Evolutionary conservation across 1,140 invertebrate genomes (phyloP), one percentile per base, ranked within the genome.

Genomic region (Holotrichia oblita): DNA sequence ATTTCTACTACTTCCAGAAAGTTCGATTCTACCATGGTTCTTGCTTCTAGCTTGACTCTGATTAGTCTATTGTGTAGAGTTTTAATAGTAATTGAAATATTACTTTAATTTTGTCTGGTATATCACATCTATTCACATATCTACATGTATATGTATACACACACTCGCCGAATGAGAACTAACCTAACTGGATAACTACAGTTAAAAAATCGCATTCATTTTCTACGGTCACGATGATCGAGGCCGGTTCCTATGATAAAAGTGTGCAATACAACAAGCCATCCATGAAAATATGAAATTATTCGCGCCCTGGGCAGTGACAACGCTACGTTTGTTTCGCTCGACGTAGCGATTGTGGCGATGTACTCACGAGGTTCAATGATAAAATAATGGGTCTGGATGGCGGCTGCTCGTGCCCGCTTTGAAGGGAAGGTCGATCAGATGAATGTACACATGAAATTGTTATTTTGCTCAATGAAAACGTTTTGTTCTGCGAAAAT

Each of bases 241-340:
- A n/a, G 42, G 14, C 73, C 14, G 22, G 42, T 76, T 55, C 75
- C 22, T 22, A 76, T 77, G 48, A 77, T 77, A 77, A 69, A 55
- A 78, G 24, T 76, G 76, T 22, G 59, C 20, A 79, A 72, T 74
- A 61, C 40, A 41, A 72, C 55, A 78, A 78, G 73, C 78, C 73
- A 79, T 79, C 78, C 78, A 76, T 79, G 78, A 79, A 79, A 79
- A 76, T 75, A 48, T 79, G 73, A 42, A 79, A 59, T 64, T 74
- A 79, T 79, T 73, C 75, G 55, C 40, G 78, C 78, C 73, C 64
- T 17, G 55, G 73, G 78, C 78, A 34, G 40, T 72, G 34, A 27
- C 27, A 41, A 40, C 74, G 40, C 64, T 73, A 22, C 34, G 34
- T 14, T 74, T 41, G 40, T 74, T 44, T 44, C 42, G 42, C 42